phyloP scores from a whole-genome alignment of 2,797 vertebrate species.

The Monodelphis domestica region DNA sequence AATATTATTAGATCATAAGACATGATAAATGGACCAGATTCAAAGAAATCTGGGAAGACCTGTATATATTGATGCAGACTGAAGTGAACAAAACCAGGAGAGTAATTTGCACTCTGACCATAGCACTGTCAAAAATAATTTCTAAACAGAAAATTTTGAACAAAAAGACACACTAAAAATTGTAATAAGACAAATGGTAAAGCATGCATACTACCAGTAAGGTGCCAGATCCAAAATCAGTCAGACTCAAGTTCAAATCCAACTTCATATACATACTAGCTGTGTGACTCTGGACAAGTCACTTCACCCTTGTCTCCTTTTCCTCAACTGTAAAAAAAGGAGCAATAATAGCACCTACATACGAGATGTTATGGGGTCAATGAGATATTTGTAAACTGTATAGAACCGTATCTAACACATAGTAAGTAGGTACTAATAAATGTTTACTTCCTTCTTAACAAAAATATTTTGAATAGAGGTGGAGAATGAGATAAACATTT shows the following conservation, averaged over 20 bases:
- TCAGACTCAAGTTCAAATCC: not conserved
- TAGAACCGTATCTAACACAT: not conserved
- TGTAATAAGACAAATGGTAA: not conserved
- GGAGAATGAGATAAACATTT: not conserved
- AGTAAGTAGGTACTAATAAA: not conserved
- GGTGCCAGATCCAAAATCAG: not conserved
- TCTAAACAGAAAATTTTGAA: not conserved
- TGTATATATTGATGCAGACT: not conserved
- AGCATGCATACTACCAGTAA: not conserved
- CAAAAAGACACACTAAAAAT: not conserved
- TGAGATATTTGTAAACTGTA: not conserved
- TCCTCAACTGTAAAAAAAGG: slow-evolving; percentile 23
- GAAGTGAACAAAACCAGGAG: not conserved
- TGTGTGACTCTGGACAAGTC: not conserved
- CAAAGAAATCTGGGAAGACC: not conserved
- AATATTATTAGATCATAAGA: not conserved
- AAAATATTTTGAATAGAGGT: not conserved
- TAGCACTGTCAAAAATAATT: not conserved
- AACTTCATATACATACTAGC: not conserved
- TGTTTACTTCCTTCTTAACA: not conserved
- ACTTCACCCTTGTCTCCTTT: not conserved
- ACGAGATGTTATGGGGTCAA: not conserved
- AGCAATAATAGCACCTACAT: not conserved
- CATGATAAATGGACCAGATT: not conserved
- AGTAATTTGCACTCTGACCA: not conserved